phyloP scores from a whole-genome alignment of 1,140 invertebrate species.

The Aphelinus atriplicis region DNA sequence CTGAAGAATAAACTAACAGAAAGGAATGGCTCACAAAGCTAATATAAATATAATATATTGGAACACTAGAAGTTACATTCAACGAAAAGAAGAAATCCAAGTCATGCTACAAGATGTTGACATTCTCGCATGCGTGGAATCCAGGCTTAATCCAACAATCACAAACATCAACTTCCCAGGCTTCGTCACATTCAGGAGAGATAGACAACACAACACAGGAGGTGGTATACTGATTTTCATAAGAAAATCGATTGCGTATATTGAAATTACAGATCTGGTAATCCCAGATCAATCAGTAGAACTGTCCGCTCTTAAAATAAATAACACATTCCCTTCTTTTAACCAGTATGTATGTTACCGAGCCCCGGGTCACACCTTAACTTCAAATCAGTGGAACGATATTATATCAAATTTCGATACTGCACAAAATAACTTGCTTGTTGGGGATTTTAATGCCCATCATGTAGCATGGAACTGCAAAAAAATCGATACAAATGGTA shows the following conservation, averaged over 20 bases:
- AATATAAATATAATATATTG: conserved; percentile 7
- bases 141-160: not conserved
- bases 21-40: not conserved
- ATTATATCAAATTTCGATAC: not conserved
- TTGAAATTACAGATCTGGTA: not conserved
- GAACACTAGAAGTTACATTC: conserved; percentile 12
- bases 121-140: conserved; percentile 6
- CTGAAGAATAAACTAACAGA: too few species aligned
- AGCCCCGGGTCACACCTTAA: not conserved
- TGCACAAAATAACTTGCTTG: not conserved
- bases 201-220: not conserved
- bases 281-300: not conserved
- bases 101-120: conserved; percentile 17
- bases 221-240: not conserved
- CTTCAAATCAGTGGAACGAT: not conserved
- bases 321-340: not conserved
- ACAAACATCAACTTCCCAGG: not conserved
- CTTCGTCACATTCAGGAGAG: not conserved
- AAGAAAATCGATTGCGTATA: not conserved
- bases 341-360: not conserved
- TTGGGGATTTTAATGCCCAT: conserved; percentile 26
- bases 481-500: not conserved
- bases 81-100: not conserved
- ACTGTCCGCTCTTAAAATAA: not conserved
- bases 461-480: conserved; percentile 2